Conservation (phyloP, 1,140 invertebrate genomes). For the Megalonaias nervosa region DNA sequence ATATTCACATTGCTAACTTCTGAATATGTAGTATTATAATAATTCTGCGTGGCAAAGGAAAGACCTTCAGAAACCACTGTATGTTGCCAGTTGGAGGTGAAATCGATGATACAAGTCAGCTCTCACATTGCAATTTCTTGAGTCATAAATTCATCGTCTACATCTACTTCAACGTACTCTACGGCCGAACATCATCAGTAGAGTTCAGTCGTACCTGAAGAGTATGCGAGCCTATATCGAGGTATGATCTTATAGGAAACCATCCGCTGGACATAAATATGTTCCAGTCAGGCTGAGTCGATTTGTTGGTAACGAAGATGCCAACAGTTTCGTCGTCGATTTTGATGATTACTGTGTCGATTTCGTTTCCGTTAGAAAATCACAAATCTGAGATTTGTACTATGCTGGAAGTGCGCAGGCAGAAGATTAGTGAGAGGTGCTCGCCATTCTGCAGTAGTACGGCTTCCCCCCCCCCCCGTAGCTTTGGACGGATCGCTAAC, state of each 20-base stretch:
- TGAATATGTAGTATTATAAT: constrained; percentile 33
- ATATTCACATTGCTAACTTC: constrained; percentile 46
- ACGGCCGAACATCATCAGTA: constrained; percentile 25
- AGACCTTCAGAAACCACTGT: constrained; percentile 9
- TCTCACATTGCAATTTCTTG: constrained; percentile 24
- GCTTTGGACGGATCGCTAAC: constrained; percentile 23
- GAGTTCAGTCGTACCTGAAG: constrained; percentile 26
- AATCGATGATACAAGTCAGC: constrained; percentile 23
- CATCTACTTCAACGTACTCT: constrained; percentile 23
- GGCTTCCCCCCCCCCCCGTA: constrained; percentile 22
- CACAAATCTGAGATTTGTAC: constrained; percentile 25
- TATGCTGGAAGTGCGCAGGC: constrained; percentile 1
- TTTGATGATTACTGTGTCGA: constrained; percentile 17
- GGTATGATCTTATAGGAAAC: constrained; percentile 5
- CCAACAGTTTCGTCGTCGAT: constrained; percentile 18
- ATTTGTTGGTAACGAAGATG: constrained; percentile 4
- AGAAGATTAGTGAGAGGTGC: constrained; percentile 19
- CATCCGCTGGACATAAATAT: constrained; percentile 23
- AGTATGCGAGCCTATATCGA: constrained; percentile 21
- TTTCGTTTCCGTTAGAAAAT: constrained; percentile 33
- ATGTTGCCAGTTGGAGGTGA: constrained; percentile 6
- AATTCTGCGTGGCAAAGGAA: constrained; percentile 32
- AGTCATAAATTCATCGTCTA: constrained; percentile 19
- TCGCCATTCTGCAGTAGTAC: constrained; percentile 20
- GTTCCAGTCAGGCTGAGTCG: constrained; percentile 16